Conservation (phyloP, 1,140 invertebrate species). For the Vanessa atalanta region DNA sequence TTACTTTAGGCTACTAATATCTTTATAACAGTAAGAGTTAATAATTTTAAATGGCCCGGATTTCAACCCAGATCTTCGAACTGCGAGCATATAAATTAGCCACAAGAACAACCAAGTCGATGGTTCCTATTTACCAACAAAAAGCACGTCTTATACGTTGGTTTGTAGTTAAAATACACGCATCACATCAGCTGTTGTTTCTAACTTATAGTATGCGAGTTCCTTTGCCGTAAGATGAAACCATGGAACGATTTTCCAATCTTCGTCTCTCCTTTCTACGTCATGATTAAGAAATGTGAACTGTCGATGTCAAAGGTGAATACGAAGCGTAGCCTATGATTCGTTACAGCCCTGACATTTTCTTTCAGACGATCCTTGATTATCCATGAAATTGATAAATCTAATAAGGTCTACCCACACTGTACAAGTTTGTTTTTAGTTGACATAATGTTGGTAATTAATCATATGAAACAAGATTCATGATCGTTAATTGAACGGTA, state of each 20-base stretch:
- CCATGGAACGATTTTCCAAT: slow-evolving; percentile 39
- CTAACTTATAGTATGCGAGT: slow-evolving; percentile 23
- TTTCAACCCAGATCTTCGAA: too few relatives aligned
- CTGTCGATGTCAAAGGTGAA: slow-evolving; percentile 41
- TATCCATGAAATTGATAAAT: slow-evolving; percentile 17
- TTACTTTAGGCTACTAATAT: too few relatives aligned
- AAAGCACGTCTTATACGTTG: too few relatives aligned
- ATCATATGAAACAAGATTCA: not conserved
- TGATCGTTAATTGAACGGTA: not conserved
- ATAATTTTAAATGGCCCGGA: too few relatives aligned
- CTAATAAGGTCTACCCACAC: not conserved
- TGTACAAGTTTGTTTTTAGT: not conserved
- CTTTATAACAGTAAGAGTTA: too few relatives aligned
- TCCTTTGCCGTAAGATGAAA: slow-evolving; percentile 40
- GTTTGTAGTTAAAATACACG: not conserved
- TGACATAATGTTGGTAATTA: not conserved
- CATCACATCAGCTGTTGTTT: slow-evolving; percentile 6
- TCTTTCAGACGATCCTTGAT: slow-evolving; percentile 9
- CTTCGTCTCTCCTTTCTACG: slow-evolving; percentile 41
- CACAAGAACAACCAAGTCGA: too few relatives aligned
- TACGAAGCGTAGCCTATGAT: slow-evolving; percentile 24
- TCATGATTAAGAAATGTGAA: slow-evolving; percentile 46
- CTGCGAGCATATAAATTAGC: too few relatives aligned
- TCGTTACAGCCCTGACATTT: slow-evolving; percentile 15
- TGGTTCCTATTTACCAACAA: too few relatives aligned